These are phyloP conservation scores for Cephus pulcher DNA, from an alignment of 2,888 invertebrate genomes.

Conservation along the genomic window DNA sequence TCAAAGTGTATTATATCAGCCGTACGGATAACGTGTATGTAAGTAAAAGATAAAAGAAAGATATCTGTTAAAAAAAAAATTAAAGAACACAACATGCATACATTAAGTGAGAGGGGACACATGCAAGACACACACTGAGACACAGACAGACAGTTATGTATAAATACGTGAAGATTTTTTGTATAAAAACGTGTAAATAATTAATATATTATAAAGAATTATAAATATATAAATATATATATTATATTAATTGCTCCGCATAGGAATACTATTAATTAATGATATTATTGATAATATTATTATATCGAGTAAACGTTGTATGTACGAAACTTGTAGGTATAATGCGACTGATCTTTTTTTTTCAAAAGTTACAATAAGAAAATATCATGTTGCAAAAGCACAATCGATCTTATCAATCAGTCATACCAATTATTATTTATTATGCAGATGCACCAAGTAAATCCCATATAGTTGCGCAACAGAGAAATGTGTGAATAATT, in stretches of 20 bases:
- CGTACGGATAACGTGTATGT: slow-evolving; percentile 21
- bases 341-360: slow-evolving; percentile 35
- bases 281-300: slow-evolving; percentile 39
- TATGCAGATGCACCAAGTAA: no score
- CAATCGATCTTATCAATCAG: no score
- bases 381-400: slow-evolving; percentile 31
- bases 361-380: slow-evolving; percentile 35
- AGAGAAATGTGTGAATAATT: no score
- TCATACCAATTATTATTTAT: no score
- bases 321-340: slow-evolving; percentile 29
- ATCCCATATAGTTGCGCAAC: no score
- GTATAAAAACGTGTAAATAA: slow-evolving; percentile 62
- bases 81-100: slow-evolving; percentile 4
- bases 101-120: slow-evolving; percentile 14
- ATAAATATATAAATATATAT: slow-evolving; percentile 37
- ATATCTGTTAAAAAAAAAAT: slow-evolving; percentile 11
- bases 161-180: slow-evolving; percentile 62
- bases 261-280: slow-evolving; percentile 35
- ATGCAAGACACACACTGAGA: slow-evolving; percentile 10
- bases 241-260: slow-evolving; percentile 26
- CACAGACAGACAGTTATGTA: slow-evolving; percentile 48
- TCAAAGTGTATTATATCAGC: slow-evolving; percentile 54
- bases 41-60: slow-evolving; percentile 30
- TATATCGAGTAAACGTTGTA: slow-evolving; percentile 32
- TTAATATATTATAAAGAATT: slow-evolving; percentile 54